These are phyloP conservation scores for Macrosoma leucophasiata DNA, from an alignment of 2,888 invertebrate genomes.

Conservation along the genomic window DNA sequence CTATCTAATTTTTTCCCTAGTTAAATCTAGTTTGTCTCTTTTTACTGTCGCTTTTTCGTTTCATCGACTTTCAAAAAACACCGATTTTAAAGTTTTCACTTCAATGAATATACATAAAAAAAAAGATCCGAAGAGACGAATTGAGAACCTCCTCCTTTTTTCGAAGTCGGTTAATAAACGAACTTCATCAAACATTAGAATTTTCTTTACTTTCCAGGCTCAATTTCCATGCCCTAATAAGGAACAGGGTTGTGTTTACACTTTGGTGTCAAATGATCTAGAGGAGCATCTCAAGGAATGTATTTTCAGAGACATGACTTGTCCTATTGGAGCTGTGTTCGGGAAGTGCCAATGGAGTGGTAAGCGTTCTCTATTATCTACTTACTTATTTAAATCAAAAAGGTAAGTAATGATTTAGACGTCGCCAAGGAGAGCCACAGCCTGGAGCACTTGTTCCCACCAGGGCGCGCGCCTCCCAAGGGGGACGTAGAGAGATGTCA, in stretches of 20 bases:
- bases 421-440: no score
- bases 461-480: no score
- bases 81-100: background rate
- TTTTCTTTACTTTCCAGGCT: slow-evolving; percentile 32
- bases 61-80: background rate
- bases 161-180: no score
- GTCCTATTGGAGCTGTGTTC: slow-evolving; percentile 53
- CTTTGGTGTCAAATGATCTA: slow-evolving; percentile 35
- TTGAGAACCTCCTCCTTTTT: no score
- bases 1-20: no score
- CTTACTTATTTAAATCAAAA: slow-evolving; percentile 5
- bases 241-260: slow-evolving; percentile 46
- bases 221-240: slow-evolving; percentile 55
- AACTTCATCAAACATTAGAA: no score
- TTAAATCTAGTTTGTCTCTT: no score
- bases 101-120: background rate
- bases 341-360: slow-evolving; percentile 65
- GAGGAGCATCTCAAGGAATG: slow-evolving; percentile 61
- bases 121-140: no score
- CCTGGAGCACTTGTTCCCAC: no score
- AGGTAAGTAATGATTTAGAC: no score
- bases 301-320: slow-evolving; percentile 56
- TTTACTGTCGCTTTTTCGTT: background rate
- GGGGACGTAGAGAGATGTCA: no score
- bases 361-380: slow-evolving; percentile 27